Evolutionary conservation across 2,888 invertebrate genomes (phyloP), one percentile per base, ranked within the genome.

Genomic region (Neelides folsomi): DNA sequence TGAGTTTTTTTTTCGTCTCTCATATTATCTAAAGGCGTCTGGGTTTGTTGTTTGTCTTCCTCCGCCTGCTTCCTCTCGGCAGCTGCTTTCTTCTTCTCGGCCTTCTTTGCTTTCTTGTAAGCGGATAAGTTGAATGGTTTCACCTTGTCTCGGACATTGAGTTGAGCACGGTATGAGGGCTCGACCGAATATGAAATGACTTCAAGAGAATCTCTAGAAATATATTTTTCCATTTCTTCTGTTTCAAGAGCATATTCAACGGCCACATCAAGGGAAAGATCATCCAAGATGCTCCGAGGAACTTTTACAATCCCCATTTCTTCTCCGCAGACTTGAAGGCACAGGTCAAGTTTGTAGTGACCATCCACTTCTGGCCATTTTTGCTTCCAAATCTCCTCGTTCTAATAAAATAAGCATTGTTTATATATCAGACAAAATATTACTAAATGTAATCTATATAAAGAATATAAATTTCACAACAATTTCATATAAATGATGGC

Each of bases 311-410:
- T 68, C 46, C 72, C 71, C 54, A 73, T 71, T 60, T 76, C 74
- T 40, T 67, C 66, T 5, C 75, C 74, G 65, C 79, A 78, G 2
- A 79, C 68, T 74, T 76, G 58, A 38, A 68, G 66, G 52, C 56
- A 72, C 45, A 85, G 72, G 63, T 80, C 78, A 51, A 86, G 69
- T 63, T 78, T 72, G 66, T 80, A 86, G 60, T 79, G 69, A 56
- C 73, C 70, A 71, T 89, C 84, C 47, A 85, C 77, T 68, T 77
- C 71, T 0, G 88, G 86, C 89, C 88, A 86, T 42, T 69, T 72
- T 71, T 90, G 87, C 51, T 82, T 77, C 40, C 86, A 73, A 45
- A 89, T 81, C 67, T 76, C 73, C 67, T 78, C 73, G 49, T 81
- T 52, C 71, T 71, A 53, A 12, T 60, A 58, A 54, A 52, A 35